These are phyloP conservation scores for Xylota sylvarum DNA, from an alignment of 2,888 invertebrate species.

Conservation along the genomic window DNA sequence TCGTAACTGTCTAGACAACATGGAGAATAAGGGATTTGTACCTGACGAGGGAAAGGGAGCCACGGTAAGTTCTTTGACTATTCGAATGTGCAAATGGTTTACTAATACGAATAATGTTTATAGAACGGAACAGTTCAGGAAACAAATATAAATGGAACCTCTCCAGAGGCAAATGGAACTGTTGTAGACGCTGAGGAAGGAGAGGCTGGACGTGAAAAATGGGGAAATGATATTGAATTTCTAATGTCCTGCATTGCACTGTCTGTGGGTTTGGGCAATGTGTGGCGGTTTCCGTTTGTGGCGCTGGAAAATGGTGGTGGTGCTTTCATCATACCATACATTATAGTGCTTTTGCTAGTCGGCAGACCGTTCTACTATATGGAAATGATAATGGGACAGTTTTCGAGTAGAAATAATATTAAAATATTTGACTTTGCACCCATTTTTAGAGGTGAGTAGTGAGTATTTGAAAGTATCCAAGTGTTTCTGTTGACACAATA, in stretches of 20 bases:
- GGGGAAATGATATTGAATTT: constrained; percentile 88
- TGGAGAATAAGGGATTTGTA: constrained; percentile 69
- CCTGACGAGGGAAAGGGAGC: constrained; percentile 40
- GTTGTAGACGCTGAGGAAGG: constrained; percentile 14
- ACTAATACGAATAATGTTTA: neutral
- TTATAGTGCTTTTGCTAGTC: constrained; percentile 87
- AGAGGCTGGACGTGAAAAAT: constrained; percentile 83
- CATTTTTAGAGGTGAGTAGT: constrained; percentile 86
- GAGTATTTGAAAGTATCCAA: neutral
- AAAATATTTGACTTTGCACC: constrained; percentile 89
- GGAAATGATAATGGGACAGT: constrained; percentile 91
- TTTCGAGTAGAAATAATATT: constrained; percentile 89
- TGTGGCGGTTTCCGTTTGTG: constrained; percentile 89
- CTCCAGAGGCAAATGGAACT: constrained; percentile 6
- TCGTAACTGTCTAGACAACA: constrained; percentile 22
- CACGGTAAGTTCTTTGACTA: constrained; percentile 18
- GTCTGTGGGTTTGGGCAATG: constrained; percentile 89
- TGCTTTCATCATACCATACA: constrained; percentile 89
- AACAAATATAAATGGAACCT: constrained; percentile 5
- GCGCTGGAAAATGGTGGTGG: constrained; percentile 89
- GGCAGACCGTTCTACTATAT: constrained; percentile 90
- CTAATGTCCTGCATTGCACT: constrained; percentile 87
- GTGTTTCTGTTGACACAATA: neutral
- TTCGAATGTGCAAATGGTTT: too few species aligned
- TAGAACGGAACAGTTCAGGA: constrained; percentile 28